Base-by-base conservation (phyloP, 2,797 vertebrate species). In the Silurus lanzhouensis region DNA sequence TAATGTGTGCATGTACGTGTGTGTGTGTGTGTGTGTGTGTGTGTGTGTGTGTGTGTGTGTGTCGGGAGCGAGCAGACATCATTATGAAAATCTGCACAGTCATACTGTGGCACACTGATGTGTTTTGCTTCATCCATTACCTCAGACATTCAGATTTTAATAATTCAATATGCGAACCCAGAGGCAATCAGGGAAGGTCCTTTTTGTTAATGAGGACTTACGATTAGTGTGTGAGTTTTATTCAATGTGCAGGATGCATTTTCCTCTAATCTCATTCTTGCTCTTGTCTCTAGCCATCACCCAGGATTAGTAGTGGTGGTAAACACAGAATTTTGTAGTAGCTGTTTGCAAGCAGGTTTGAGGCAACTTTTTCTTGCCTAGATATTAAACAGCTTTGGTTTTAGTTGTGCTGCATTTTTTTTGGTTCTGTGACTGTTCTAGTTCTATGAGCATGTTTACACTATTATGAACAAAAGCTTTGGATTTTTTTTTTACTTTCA, bases 21-120 rank as follows among this genome's bases (percentile, higher is more conserved):
- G 27, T 38, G 14, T 38, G 20, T 9, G 58, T 1, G 31, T 14
- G 25, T 12, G 31, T 44, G 31, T 2, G 15, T 76, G 55, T 60
- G 52, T 58, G 68, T 72, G 14, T 55, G 81, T 83, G 57, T 10
- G 12, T 19, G 52, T 57, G 52, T 70, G 80, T 14, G 17, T 68
- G 27, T 22, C 15, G 17, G 38, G 46, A 25, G 44, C 44, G 17
- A 67, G n/a, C 61, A 77, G 19, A 58, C 15, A 38, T 71, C 52
- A 19, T 81, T 19, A 6, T 63, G 77, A 63, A 63, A 85, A 71
- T 25, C 83, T 25, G 58, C 44, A 55, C n/a, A 81, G 77, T 44
- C 66, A 85, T 2, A 19, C 8, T 52, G 48, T 52, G 6, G 1
- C 3, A 12, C 63, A 68, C 38, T 48, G 9, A 52, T 48, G 13